A percentile compares a stretch with the other conserved stretches of the same genome.
These are phyloP conservation scores for Microplitis deprimator DNA, from an alignment of 2,888 invertebrate species.

Conservation along the genomic window DNA sequence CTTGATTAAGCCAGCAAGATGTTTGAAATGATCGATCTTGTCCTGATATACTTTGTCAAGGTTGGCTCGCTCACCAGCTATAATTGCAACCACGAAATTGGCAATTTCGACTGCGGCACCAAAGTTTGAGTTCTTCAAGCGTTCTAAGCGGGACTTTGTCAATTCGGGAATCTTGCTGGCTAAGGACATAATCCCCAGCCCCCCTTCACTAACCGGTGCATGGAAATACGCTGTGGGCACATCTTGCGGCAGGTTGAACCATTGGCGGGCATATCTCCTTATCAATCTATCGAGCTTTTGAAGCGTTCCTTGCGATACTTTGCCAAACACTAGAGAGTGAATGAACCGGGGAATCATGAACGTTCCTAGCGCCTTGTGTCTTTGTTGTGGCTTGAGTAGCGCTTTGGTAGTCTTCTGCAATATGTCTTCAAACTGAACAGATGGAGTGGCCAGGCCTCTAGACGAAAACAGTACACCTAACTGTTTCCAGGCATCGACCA, in stretches of 20 bases:
- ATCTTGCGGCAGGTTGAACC: constrained; percentile 17
- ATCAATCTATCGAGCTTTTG: neutral
- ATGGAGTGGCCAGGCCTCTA: neutral
- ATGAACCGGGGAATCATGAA: neutral
- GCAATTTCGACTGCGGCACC: neutral
- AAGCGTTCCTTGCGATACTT: neutral
- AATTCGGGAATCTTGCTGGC: constrained; percentile 28
- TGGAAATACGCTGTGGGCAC: constrained; percentile 21
- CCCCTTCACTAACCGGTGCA: constrained; percentile 14
- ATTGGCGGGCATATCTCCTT: neutral
- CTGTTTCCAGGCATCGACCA: neutral
- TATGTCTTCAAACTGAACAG: neutral
- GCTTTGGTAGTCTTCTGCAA: constrained; percentile 22
- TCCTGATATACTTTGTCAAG: too few relatives aligned
- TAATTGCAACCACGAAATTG: too few relatives aligned
- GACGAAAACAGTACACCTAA: neutral
- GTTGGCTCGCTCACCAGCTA: too few relatives aligned
- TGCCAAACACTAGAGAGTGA: neutral
- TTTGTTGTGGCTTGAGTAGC: constrained; percentile 39
- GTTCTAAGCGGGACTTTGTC: neutral
- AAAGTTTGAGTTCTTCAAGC: neutral
- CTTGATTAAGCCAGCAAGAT: too few relatives aligned
- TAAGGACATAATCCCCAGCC: constrained; percentile 16
- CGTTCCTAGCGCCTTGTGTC: neutral
- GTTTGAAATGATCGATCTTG: too few relatives aligned